Evolutionary conservation across 2,888 invertebrate genomes (phyloP).

Genomic region (Ommatoiulus sabulosus): DNA sequence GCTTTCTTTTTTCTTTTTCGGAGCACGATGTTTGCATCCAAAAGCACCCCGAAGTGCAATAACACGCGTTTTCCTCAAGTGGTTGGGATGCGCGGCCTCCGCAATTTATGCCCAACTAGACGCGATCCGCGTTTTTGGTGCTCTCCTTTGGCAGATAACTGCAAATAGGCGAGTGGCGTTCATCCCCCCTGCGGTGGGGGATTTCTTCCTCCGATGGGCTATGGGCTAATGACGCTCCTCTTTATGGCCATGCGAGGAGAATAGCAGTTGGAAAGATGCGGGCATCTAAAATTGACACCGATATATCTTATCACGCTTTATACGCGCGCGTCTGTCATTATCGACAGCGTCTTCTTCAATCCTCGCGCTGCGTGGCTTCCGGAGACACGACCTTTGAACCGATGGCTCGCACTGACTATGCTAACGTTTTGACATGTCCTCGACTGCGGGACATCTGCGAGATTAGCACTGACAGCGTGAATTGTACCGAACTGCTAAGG

Average conservation of each 20-base stretch:
- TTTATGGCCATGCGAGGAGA: background rate
- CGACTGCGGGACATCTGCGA: background rate
- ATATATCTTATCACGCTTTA: no score
- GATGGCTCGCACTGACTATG: no score
- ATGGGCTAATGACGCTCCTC: constrained; percentile 23
- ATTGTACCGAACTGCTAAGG: no score
- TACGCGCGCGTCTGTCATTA: no score
- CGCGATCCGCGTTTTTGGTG: background rate
- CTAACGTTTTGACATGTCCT: background rate
- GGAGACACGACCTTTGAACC: no score
- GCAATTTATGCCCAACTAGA: background rate
- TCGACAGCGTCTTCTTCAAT: no score
- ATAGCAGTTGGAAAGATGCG: background rate
- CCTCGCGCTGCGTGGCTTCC: background rate
- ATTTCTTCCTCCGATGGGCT: constrained; percentile 1
- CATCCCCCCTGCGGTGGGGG: constrained; percentile 19
- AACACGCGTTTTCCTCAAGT: constrained; percentile 23
- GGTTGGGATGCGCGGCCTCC: constrained; percentile 26
- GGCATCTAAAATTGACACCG: background rate
- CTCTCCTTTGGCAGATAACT: constrained; percentile 5
- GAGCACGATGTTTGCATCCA: constrained; percentile 10
- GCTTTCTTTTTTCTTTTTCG: background rate
- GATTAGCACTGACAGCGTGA: no score
- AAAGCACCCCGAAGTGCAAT: constrained; percentile 26
- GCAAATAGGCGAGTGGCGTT: background rate